Evolutionary conservation across 30 jellyfish, hydroid and myxozoan genomes (phyloP).

Genomic region (Aurelia aurita): DNA sequence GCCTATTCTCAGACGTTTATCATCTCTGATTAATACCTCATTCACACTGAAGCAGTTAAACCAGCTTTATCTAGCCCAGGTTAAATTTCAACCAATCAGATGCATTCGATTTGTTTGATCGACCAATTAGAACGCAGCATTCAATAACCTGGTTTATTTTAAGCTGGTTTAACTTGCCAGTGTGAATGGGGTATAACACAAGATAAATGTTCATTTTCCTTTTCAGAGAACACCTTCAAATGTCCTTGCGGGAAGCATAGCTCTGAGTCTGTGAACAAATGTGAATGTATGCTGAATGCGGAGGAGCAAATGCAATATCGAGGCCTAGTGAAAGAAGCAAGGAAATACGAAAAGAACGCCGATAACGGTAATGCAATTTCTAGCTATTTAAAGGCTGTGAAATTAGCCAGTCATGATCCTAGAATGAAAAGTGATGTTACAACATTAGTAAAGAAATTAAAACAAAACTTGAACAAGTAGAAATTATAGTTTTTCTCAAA

Average conservation of each 20-base stretch:
- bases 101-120: too few relatives aligned
- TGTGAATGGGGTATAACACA: too few relatives aligned
- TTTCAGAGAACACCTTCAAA: not conserved
- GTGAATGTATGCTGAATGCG: slow-evolving; percentile 11
- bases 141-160: too few relatives aligned
- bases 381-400: slow-evolving; percentile 33
- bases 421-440: slow-evolving; percentile 4
- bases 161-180: too few relatives aligned
- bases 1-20: too few relatives aligned
- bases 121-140: too few relatives aligned
- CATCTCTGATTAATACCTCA: too few relatives aligned
- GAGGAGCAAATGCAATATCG: slow-evolving; percentile 11
- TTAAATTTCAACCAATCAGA: too few relatives aligned
- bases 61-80: too few relatives aligned
- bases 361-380: not conserved
- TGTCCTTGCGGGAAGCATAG: slow-evolving; percentile 33
- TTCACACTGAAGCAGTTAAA: too few relatives aligned
- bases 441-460: not conserved
- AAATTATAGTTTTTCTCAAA: too few relatives aligned
- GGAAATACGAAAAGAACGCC: not conserved
- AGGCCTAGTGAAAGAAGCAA: slow-evolving; percentile 16
- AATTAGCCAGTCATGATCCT: slow-evolving; percentile 40
- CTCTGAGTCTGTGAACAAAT: not conserved
- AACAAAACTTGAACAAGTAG: not conserved
- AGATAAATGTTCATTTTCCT: not conserved